Base-by-base conservation (phyloP, 2,797 vertebrate genomes). In the Poliocrania exsul region DNA sequence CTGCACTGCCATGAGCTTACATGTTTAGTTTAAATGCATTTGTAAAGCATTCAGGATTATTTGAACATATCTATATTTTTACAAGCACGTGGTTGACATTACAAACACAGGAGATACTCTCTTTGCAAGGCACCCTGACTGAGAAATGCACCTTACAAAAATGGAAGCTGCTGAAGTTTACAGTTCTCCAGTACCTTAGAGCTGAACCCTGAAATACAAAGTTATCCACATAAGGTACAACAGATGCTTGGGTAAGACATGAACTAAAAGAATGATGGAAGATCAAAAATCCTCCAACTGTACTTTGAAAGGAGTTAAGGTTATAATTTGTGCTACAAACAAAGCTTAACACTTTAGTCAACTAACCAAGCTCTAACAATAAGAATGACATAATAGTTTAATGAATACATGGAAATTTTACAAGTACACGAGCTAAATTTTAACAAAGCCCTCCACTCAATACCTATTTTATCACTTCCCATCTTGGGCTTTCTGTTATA, bases 401-500 rank as follows among this genome's bases (percentile, higher is more conserved):
- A 98, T 98, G 97, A 98, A 98, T 98, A 98, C 98, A 89, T 98
- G 98, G 98, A 98, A 98, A 98, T 98, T 98, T 98, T 97, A 97
- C 96, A 97, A 97, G 97, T 96, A 97, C 97, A 97, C 93, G 88
- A 97, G 96, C 95, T 95, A 96, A 95, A 96, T 98, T 98, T 98
- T 97, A 97, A 98, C 98, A 98, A 97, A 98, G 98, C 97, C 97
- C 96, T 97, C 96, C 95, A 97, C 98, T 98, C 98, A 98, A 98
- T 98, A 98, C 96, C 97, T 98, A 98, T 98, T 98, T 99, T 98
- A 99, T 99, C 99, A 98, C 98, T 99, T 99, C 99, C 99, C 96
- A 98, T 98, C 98, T 98, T 96, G 95, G 97, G 98, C 97, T 92
- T 97, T 98, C 96, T 97, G 97, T 98, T 98, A 98, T 96, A 98